Base-by-base conservation (phyloP, 2,888 invertebrate species). In the Yponomeuta sedellus region DNA sequence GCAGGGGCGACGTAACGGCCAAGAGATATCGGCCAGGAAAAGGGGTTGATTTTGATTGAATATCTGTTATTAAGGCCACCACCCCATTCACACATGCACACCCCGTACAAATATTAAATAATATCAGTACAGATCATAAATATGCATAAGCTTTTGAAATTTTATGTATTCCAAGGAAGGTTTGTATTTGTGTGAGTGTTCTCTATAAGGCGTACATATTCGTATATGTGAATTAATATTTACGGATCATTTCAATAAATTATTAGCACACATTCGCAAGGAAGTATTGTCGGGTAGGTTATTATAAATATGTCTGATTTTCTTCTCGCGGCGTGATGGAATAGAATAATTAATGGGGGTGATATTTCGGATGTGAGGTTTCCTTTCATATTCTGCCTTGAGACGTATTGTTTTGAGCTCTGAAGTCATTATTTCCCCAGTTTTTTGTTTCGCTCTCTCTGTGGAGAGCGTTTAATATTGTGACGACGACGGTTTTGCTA, bases 41-140 rank as follows among this genome's bases (percentile, higher is more conserved):
- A 88, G 81, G 90, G 91, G 89, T 88, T 87, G 88, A 85, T 85
- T 88, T 90, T 90, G 91, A 91, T 91, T 90, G 91, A 91, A 91
- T 91, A 91, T 91, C 90, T 90, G 91, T 86, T 89, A 90, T 91
- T 83, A 89, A 85, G 86, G 83, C 82, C 87, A 88, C 81, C 82
- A 82, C 81, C 77, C 70, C 72, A 75, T 81, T 72, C 86, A 83
- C 88, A 87, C 83, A 72, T 74, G 83, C 72, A 72, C 44, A 25
- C 66, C 66, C 64, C 66, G 68, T 64, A 66, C 81, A 83, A 77
- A 82, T 81, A 85, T 85, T 84, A 86, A 88, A 88, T 89, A 90
- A 87, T 88, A 86, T 86, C 88, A 85, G 83, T 83, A 77, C 80
- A 84, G 79, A 82, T 86, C 88, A 90, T 91, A 86, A 90, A 91